Percentiles rank a stretch among this genome's conserved stretches.
phyloP scores from a whole-genome alignment of 2,113 vertebrate species.

The Lepisosteus oculatus region DNA sequence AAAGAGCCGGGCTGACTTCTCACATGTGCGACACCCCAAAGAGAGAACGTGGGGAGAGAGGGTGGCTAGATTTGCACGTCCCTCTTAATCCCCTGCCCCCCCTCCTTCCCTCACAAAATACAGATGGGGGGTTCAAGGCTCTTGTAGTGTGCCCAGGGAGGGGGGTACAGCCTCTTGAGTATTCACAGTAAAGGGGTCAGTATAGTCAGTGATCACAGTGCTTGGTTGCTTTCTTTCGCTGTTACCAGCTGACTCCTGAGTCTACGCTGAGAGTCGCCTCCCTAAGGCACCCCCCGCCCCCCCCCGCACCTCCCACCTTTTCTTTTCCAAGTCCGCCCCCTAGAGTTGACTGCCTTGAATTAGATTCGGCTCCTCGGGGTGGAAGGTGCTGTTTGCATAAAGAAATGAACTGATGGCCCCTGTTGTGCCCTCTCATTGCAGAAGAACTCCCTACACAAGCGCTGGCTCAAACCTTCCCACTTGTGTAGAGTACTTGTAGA shows the following conservation, averaged over 20 bases:
- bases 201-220: constrained; percentile 73
- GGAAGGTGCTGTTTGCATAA: too few species aligned
- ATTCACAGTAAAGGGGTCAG: constrained; percentile 65
- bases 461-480: not conserved
- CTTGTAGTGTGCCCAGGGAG: not conserved
- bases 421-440: too few species aligned
- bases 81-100: too few species aligned
- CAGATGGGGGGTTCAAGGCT: not conserved
- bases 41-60: constrained; percentile 5
- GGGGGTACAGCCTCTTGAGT: constrained; percentile 34
- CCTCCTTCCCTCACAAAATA: not conserved
- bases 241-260: constrained; percentile 34
- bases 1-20: too few species aligned
- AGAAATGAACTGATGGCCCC: too few species aligned
- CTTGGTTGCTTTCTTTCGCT: constrained; percentile 56
- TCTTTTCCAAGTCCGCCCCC: not conserved
- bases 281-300: not conserved
- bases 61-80: not conserved
- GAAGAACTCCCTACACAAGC: not conserved
- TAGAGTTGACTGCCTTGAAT: too few species aligned
- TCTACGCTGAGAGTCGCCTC: constrained; percentile 22
- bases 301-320: not conserved
- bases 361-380: too few species aligned
- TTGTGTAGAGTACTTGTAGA: too few species aligned
- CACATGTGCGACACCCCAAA: too few species aligned